Base-by-base conservation (phyloP, 2,888 invertebrate species). In the Eristalis intricaria region DNA sequence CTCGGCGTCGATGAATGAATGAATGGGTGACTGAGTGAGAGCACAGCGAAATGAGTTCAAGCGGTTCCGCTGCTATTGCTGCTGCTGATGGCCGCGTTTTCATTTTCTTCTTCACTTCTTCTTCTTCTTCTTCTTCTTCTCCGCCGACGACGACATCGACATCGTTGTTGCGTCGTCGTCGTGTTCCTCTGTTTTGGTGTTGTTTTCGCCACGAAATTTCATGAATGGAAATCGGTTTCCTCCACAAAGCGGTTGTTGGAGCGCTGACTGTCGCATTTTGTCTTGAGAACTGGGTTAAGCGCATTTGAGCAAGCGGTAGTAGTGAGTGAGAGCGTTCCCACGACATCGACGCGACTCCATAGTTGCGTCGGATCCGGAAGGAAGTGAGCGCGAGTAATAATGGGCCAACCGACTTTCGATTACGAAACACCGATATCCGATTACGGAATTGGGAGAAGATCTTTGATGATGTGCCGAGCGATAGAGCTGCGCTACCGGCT, bases 141-240 rank as follows among this genome's bases (percentile, higher is more conserved):
- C 38, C n/a, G 56, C 38, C 56, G 50, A 40, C 22, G 29, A n/a
- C 7, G 19, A 32, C 32, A 10, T 38, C 38, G 38, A 26, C 38
- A n/a, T n/a, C 50, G 63, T 61, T 26, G 65, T 75, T 64, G 56
- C 56, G 29, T 29, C 8, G 19, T 40, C 38, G 26, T 50, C 40
- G 19, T n/a, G 26, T 35, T 38, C 65, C 38, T 65, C 13, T 13
- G 35, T 23, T 65, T 64, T 35, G 29, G 23, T 63, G 64, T 64
- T 71, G 70, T 68, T 71, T 76, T 75, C 70, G 74, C 84, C 56
- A 80, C 71, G 70, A 80, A 85, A 22, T 80, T 85, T 82, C 82
- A 82, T 82, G 82, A 82, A 86, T 86, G 85, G 82, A 86, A 85
- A 82, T 85, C 77, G 69, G 81, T 82, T 74, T 77, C 73, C 81